These are phyloP conservation scores for Delphinapterus leucas DNA, from an alignment of 2,113 vertebrate species.

Conservation along the genomic window DNA sequence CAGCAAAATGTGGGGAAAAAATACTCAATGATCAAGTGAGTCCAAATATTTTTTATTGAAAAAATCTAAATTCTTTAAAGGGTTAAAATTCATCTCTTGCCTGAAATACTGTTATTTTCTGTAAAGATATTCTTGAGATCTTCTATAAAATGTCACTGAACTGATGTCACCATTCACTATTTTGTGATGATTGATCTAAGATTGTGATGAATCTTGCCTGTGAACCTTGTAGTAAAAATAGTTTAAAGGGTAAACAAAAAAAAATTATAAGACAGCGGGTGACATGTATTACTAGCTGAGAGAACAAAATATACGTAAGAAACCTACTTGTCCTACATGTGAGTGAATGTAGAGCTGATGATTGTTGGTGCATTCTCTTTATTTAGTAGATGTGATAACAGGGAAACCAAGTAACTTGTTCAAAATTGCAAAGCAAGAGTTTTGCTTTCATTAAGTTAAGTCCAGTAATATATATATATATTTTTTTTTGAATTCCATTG, in stretches of 20 bases:
- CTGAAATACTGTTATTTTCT: background rate
- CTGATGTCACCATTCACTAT: background rate
- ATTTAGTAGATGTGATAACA: background rate
- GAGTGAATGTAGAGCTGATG: background rate
- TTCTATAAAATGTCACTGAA: background rate
- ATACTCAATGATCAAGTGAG: background rate
- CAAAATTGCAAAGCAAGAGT: background rate
- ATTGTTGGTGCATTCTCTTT: background rate
- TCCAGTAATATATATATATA: background rate
- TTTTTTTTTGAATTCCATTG: background rate
- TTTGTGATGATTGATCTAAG: background rate
- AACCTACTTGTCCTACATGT: background rate
- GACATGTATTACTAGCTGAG: background rate
- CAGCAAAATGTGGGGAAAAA: background rate
- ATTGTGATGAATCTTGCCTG: background rate
- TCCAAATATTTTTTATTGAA: background rate
- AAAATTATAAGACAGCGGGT: background rate
- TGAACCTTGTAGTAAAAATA: background rate
- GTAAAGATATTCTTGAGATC: background rate
- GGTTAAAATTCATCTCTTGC: background rate
- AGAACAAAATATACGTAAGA: background rate
- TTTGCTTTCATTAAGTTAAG: conserved; percentile 21
- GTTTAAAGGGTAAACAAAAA: conserved; percentile 9
- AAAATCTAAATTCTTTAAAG: background rate
- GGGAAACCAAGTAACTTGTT: background rate